A percentile compares a stretch with the other conserved stretches of the same genome.
Evolutionary conservation across 1,140 invertebrate species (phyloP).

Genomic region (Himalopsyche phryganea): DNA sequence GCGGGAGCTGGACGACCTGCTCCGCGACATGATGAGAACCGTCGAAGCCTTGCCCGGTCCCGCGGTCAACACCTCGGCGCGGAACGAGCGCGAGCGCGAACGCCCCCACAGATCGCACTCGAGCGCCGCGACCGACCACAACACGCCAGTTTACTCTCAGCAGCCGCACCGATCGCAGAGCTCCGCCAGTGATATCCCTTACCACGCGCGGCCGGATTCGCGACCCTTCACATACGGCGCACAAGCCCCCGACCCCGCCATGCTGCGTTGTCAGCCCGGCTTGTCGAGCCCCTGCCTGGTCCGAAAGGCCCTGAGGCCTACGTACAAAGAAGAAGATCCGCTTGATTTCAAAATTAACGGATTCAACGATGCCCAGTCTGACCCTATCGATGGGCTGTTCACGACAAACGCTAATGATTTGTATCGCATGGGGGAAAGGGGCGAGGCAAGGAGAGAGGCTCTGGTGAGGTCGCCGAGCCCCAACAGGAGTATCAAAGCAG

Average conservation of each 20-base stretch:
- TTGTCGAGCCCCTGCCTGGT: conserved; percentile 73
- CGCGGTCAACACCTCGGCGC: conserved; percentile 4
- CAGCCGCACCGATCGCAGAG: conserved; percentile 32
- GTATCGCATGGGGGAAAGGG: conserved; percentile 19
- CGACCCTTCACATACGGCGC: conserved; percentile 76
- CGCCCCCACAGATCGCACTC: background rate
- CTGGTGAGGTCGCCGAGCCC: conserved; percentile 11
- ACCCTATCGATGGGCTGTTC: conserved; percentile 39
- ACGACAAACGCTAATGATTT: conserved; percentile 27
- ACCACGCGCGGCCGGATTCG: conserved; percentile 76
- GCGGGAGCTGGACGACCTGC: conserved; percentile 67
- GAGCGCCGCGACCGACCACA: background rate
- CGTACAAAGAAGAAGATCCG: conserved; percentile 45
- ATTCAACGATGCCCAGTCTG: conserved; percentile 45
- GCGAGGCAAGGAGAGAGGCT: conserved; percentile 32
- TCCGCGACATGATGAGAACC: conserved; percentile 78
- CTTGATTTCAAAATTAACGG: conserved; percentile 38
- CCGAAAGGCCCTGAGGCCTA: conserved; percentile 55
- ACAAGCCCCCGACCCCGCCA: conserved; percentile 54
- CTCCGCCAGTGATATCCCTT: conserved; percentile 68
- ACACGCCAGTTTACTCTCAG: background rate
- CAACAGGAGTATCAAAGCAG: background rate
- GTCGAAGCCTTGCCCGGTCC: conserved; percentile 67
- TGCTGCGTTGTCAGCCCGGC: conserved; percentile 58
- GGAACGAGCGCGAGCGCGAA: background rate